Conservation (phyloP, 2,113 vertebrate genomes). For the Eonycteris spelaea region DNA sequence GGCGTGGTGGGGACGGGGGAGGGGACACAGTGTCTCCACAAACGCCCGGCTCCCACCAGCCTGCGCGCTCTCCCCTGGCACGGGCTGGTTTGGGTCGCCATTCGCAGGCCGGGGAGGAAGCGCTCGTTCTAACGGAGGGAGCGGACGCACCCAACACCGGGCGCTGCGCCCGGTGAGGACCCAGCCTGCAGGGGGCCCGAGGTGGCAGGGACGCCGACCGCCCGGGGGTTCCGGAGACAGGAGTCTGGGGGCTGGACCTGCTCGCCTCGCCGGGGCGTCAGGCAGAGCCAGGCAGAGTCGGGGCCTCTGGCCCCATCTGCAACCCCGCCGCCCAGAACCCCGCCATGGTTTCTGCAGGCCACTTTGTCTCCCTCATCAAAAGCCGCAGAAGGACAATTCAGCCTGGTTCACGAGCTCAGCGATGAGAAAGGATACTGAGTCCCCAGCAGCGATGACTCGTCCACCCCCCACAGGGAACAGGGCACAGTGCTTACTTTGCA, state of each 20-base stretch:
- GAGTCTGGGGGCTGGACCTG: constrained; percentile 59
- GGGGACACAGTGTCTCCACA: constrained; percentile 47
- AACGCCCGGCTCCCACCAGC: constrained; percentile 73
- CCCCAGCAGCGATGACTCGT: not conserved
- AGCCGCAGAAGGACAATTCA: not conserved
- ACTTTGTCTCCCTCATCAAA: not conserved
- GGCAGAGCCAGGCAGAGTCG: too few species aligned
- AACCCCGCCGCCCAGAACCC: not conserved
- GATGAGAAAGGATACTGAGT: not conserved
- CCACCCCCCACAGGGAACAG: not conserved
- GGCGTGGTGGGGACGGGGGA: rapidly evolving
- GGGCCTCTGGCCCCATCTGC: not conserved
- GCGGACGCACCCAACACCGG: constrained; percentile 62
- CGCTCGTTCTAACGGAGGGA: constrained; percentile 62
- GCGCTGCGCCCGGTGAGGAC: constrained; percentile 60
- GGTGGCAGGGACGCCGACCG: constrained; percentile 65
- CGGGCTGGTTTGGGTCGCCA: constrained; percentile 66
- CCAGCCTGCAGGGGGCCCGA: constrained; percentile 58
- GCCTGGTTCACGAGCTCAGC: not conserved
- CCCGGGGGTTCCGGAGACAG: constrained; percentile 68
- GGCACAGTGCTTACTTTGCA: not conserved
- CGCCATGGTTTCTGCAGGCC: not conserved
- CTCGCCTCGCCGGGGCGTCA: not conserved
- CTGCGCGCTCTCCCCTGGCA: constrained; percentile 43
- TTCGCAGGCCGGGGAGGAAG: constrained; percentile 70